A percentile compares a stretch with the other conserved stretches of the same genome.
phyloP scores from a whole-genome alignment of 2,113 vertebrate genomes.

The Lonchura striata region DNA sequence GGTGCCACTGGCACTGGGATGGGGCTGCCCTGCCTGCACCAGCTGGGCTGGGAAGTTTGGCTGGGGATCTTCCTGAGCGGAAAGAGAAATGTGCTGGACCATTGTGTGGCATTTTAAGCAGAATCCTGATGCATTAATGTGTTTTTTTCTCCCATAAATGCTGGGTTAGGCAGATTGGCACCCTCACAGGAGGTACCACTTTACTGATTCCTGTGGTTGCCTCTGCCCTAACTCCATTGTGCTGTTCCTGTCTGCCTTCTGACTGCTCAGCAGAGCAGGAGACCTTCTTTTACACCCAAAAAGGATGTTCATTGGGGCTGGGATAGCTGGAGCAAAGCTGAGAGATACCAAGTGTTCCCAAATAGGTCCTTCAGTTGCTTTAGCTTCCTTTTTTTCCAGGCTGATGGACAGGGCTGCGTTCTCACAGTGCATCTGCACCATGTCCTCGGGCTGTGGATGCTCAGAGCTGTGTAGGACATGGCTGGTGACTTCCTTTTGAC shows the following conservation, averaged over 20 bases:
- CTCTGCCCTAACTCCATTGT: neutral
- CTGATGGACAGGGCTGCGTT: neutral
- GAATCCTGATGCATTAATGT: neutral
- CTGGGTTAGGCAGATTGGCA: neutral
- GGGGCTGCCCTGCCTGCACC: accelerated
- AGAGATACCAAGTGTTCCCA: neutral
- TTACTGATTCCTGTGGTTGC: accelerated
- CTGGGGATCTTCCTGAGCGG: neutral
- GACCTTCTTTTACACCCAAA: neutral
- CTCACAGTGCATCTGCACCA: neutral
- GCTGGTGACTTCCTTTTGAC: neutral
- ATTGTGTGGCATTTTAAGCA: accelerated
- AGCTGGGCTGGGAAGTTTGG: neutral
- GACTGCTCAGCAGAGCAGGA: neutral
- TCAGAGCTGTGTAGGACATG: neutral
- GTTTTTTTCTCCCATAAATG: neutral
- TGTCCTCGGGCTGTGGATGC: neutral
- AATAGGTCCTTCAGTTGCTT: neutral
- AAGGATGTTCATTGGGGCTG: neutral
- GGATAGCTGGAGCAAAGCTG: neutral
- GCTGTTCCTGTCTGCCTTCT: accelerated
- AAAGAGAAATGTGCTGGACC: neutral
- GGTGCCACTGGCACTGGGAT: accelerated
- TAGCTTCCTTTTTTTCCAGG: neutral
- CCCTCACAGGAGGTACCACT: accelerated